Conservation (phyloP, 1,140 invertebrate species). For the Maconellicoccus hirsutus region DNA sequence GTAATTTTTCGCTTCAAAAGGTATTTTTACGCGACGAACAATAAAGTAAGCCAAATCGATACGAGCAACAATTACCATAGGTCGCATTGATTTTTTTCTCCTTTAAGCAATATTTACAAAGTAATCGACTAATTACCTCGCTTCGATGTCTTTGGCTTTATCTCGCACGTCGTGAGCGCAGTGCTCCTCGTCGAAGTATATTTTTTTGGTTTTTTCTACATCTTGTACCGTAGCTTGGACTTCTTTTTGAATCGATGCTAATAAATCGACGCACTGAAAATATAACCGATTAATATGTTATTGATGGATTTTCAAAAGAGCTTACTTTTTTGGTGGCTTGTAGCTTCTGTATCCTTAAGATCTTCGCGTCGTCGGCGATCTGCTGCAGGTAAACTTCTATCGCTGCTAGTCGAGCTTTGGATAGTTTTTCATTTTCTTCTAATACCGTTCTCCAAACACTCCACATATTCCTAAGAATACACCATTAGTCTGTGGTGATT, state of each 20-base stretch:
- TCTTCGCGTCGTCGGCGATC: conserved; percentile 85
- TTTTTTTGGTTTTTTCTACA: conserved; percentile 86
- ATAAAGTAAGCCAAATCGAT: background rate
- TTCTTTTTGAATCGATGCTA: conserved; percentile 80
- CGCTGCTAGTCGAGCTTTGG: conserved; percentile 75
- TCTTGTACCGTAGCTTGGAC: conserved; percentile 74
- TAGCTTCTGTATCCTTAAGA: conserved; percentile 67
- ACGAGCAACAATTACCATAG: background rate
- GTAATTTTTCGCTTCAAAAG: background rate
- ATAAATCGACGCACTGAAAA: conserved; percentile 67
- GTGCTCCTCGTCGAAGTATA: conserved; percentile 91
- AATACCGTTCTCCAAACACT: conserved; percentile 88
- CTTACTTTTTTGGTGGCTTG: conserved; percentile 77
- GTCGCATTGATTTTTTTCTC: background rate
- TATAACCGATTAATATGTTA: background rate
- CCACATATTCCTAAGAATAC: conserved; percentile 98
- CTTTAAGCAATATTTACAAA: background rate
- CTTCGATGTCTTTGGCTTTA: conserved; percentile 89
- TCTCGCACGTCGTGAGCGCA: conserved; percentile 86
- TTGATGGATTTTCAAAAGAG: conserved; percentile 12
- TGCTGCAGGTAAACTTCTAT: conserved; percentile 89
- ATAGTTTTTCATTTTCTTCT: conserved; percentile 89
- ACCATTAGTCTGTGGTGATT: too few species aligned
- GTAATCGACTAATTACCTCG: conserved; percentile 47
- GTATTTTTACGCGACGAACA: background rate